Base-by-base conservation (phyloP, 2,888 invertebrate species). In the Plebejus melissa region DNA sequence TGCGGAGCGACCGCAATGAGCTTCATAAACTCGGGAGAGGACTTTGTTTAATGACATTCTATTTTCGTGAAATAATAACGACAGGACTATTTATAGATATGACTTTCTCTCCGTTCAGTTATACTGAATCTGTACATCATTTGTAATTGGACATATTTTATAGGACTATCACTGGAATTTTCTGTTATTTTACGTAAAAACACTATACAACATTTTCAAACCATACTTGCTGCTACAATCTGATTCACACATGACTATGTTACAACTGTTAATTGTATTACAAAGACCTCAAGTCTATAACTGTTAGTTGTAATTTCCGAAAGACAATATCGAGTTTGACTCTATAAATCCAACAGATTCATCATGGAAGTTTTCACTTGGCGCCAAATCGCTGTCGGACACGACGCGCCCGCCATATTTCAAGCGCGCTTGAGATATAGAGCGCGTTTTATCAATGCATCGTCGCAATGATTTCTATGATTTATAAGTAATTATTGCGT, bases 391-490 rank as follows among this genome's bases (percentile, higher is more conserved):
- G 83, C 90, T 89, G 91, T 90, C 91, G 82, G 79, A 80, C 78
- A 81, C 86, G 91, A 88, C 90, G 86, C 84, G 87, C 83, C 87
- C 81, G 88, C 91, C 88, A 91, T 93, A 92, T 89, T 88, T 93
- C 92, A 93, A 87, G 84, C 84, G 84, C 84, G 87, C 87, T 86
- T 91, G 91, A 92, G 89, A 91, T 93, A 91, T 91, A 88, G 84
- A 86, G 85, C 83, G 81, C 88, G 87, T 89, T 93, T 93, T 92
- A 92, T 93, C 93, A 92, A 93, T 93, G 91, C 91, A 92, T 91
- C 93, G 91, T 93, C 91, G 91, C 88, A 86, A 85, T 88, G 89
- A 89, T 90, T 88, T 86, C 84, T 87, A 88, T 90, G 92, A 93
- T 91, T 90, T 90, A 93, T 91, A 87, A 87, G 86, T 90, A 93